Base-by-base conservation (phyloP, 2,888 invertebrate species). In the Syrphus vitripennis region DNA sequence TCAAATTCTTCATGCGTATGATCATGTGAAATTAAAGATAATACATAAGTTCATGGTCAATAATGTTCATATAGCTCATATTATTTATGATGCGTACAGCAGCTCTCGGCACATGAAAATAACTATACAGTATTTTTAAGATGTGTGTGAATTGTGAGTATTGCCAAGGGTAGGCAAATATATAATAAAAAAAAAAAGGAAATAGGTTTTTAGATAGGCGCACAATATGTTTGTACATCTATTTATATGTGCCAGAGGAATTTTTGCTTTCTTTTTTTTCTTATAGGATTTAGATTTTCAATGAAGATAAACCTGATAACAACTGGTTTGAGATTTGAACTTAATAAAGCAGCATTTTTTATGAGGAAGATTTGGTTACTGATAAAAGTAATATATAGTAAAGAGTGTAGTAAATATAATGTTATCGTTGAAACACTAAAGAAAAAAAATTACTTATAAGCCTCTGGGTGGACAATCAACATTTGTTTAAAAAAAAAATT, bases 1-100 rank as follows among this genome's bases (percentile, higher is more conserved):
- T 26, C 24, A 26, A 42, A 42, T 63, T 53, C 9, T 67, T 65
- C 65, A 50, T 74, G 78, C 83, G 78, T 78, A 69, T 61, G 72
- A 74, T 78, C 83, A 72, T 74, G 78, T 63, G 74, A 75, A 79
- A 74, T 74, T 69, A 55, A 21, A 79, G 83, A 83, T 79, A 83
- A n/a, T n/a, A 50, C 50, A 79, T 50, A 69, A 45, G 50, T 48
- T 61, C 74, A 79, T 79, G 83, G 83, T 83, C 83, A 79, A 83
- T 83, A 79, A 79, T 75, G 78, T 79, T 79, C 74, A 69, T 31
- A 70, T 31, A 70, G 74, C 55, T 74, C 57, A 74, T 63, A 63
- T 63, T 63, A 42, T 78, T 83, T 83, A 79, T 74, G 74, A 83
- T 74, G 74, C 61, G 72, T 16, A 67, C 42, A 48, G 37, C 16